Evolutionary conservation across 2,888 invertebrate species (phyloP), one percentile per base, ranked within the genome.

Genomic region (Electrophaes corylata): DNA sequence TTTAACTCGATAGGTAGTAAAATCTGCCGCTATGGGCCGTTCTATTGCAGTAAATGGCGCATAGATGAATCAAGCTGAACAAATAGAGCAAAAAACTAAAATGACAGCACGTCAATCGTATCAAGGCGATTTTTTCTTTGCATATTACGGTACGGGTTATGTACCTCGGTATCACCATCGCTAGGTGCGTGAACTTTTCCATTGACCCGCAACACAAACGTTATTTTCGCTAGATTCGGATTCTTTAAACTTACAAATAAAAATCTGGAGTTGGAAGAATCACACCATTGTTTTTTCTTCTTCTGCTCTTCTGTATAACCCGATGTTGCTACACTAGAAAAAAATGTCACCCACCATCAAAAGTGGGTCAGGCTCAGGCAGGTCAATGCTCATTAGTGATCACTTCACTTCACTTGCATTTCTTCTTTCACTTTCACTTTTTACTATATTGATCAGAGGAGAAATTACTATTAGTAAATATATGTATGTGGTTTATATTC

Each of bases 181-280:
- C 76, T 61, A 64, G 71, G 68, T 69, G 71, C 71, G 70, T 75
- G 67, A 75, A 79, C 71, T 64, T 72, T 81, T 79, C 79, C 72
- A 79, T 80, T 70, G 75, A 76, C 78, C 77, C 75, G 71, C 70
- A 3, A 29, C 26, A 29, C 26, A 75, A 80, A 77, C 74, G 75
- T 80, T 84, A 81, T 77, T 80, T 86, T 76, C 76, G 75, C 77
- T 78, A 79, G 82, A 87, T 84, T 85, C 79, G 76, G 79, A 88
- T 87, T 91, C 91, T 90, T 90, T 88, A 87, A 91, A 91, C 92
- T 92, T 91, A 91, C 91, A 91, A 91, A 91, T 91, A 90, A 91
- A 91, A 92, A 87, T 91, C 91, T 90, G 89, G 37, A 37, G 16
- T 6, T 26, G 8, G 26, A 29, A 29, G 89, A 91, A 89, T 91